Conservation (phyloP, 1,140 invertebrate species). For the Hyphantria cunea region DNA sequence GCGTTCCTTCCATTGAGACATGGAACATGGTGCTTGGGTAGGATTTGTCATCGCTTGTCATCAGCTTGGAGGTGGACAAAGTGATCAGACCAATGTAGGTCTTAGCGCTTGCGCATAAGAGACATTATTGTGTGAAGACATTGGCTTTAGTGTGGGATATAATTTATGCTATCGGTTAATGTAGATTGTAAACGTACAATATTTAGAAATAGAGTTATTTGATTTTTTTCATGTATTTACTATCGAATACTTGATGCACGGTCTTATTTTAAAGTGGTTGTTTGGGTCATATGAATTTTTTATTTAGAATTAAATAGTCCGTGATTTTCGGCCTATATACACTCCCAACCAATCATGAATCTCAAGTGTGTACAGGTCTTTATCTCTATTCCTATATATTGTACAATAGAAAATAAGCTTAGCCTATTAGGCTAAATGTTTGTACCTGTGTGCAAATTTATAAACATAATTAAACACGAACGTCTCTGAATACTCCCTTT, state of each 20-base stretch:
- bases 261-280: too few relatives aligned
- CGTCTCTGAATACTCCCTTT: too few relatives aligned
- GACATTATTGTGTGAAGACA: slow-evolving; percentile 7
- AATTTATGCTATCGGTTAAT: not conserved
- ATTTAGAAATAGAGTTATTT: not conserved
- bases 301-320: too few relatives aligned
- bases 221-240: too few relatives aligned
- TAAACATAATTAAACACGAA: not conserved
- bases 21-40: slow-evolving; percentile 34
- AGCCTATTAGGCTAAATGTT: slow-evolving; percentile 25
- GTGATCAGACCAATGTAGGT: slow-evolving; percentile 23
- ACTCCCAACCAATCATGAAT: too few relatives aligned
- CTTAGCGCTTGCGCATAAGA: slow-evolving; percentile 11
- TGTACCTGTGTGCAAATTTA: slow-evolving; percentile 27
- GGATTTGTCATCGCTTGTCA: slow-evolving; percentile 18
- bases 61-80: slow-evolving; percentile 27
- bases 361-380: too few relatives aligned
- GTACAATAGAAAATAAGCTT: not conserved
- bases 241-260: too few relatives aligned
- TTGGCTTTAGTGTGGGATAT: not conserved
- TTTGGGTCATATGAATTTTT: too few relatives aligned
- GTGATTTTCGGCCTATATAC: too few relatives aligned
- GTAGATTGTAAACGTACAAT: not conserved
- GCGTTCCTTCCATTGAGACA: slow-evolving; percentile 4
- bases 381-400: slow-evolving; percentile 5